These are phyloP conservation scores for Platerodrilus igneus DNA, from an alignment of 2,888 invertebrate species.

Conservation along the genomic window DNA sequence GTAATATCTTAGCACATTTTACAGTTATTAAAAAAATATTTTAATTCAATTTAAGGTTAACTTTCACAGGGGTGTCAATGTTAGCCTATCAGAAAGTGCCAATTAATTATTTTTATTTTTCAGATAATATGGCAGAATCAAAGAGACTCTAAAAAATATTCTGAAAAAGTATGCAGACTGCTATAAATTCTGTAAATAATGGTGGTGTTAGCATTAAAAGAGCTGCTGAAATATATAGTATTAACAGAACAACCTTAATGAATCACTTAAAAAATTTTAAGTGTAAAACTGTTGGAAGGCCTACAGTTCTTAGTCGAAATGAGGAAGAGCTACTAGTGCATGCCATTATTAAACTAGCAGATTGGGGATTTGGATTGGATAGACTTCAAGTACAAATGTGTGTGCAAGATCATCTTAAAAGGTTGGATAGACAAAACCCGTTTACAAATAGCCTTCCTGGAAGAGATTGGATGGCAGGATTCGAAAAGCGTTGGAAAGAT, in stretches of 20 bases:
- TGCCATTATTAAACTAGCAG: slow-evolving; percentile 8
- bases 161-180: slow-evolving; percentile 1
- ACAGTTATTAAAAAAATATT: too few relatives aligned
- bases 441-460: slow-evolving; percentile 7
- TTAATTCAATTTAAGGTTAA: too few relatives aligned
- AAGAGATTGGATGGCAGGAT: background rate
- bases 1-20: too few relatives aligned
- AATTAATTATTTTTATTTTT: slow-evolving; percentile 3
- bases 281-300: slow-evolving; percentile 1
- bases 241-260: slow-evolving; percentile 7
- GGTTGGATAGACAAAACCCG: slow-evolving; percentile 5
- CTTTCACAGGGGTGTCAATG: too few relatives aligned
- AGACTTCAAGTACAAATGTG: slow-evolving; percentile 6
- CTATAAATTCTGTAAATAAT: too few relatives aligned
- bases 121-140: background rate
- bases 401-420: slow-evolving; percentile 3
- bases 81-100: background rate
- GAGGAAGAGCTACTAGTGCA: slow-evolving; percentile 3
- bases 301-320: slow-evolving; percentile 3
- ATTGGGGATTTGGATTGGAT: slow-evolving; percentile 8
- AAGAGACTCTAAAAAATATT: slow-evolving; percentile 8
- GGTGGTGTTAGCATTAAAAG: slow-evolving; percentile 4
- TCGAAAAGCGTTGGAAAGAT: slow-evolving; percentile 8
- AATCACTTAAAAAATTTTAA: slow-evolving; percentile 10
- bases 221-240: slow-evolving; percentile 5